These are phyloP conservation scores for Rapana venosa DNA, from an alignment of 2,888 invertebrate species.

Conservation along the genomic window DNA sequence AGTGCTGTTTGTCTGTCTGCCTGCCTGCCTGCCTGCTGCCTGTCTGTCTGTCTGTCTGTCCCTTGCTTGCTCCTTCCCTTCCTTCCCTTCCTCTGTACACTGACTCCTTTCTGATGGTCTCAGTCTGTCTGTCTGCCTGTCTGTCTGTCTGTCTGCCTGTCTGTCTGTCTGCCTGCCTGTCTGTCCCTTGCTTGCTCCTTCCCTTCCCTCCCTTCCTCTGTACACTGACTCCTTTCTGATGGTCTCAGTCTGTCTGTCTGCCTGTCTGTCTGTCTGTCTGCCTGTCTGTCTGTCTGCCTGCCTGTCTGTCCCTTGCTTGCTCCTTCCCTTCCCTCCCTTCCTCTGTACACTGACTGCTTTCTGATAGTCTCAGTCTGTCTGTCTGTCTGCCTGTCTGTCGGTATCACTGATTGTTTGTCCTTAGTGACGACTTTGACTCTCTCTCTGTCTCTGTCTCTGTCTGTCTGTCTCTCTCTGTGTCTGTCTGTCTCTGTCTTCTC, in stretches of 20 bases:
- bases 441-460: conserved; percentile 25
- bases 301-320: neutral
- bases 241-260: neutral
- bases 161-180: neutral
- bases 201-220: too few species aligned
- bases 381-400: neutral
- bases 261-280: too few species aligned
- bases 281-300: too few species aligned
- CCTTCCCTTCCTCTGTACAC: too few species aligned
- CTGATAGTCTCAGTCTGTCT: neutral
- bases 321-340: neutral
- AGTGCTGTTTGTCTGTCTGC: neutral
- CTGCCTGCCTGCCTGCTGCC: neutral
- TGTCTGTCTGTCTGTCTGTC: neutral
- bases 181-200: neutral
- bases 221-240: too few species aligned
- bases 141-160: neutral
- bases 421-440: too few species aligned
- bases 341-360: neutral
- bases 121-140: too few species aligned
- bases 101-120: too few species aligned
- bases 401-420: too few species aligned
- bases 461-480: neutral
- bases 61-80: neutral
- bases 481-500: too few species aligned